phyloP scores from a whole-genome alignment of 92 coral and sea anemone species.

The Porites cylindrica region DNA sequence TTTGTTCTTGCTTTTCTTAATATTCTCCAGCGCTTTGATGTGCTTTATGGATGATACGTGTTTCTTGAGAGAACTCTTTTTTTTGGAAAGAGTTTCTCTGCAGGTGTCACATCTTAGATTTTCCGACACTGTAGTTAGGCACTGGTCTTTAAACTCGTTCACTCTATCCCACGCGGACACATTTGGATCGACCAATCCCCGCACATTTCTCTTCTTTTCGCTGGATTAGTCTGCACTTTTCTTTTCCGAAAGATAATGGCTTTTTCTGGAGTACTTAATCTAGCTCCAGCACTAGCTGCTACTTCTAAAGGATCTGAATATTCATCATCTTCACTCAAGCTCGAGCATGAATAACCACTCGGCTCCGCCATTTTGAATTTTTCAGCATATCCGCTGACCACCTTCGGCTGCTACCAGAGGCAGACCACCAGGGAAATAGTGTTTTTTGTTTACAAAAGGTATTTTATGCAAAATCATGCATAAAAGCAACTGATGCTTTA shows the following conservation, averaged over 20 bases:
- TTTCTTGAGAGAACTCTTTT: conserved; percentile 52
- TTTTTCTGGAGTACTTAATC: not conserved
- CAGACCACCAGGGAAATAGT: too few species aligned
- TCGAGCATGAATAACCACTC: too few species aligned
- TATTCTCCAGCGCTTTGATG: conserved; percentile 16
- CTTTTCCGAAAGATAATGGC: conserved; percentile 23
- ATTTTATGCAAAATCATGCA: too few species aligned
- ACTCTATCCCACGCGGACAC: conserved; percentile 68
- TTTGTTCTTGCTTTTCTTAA: conserved; percentile 39
- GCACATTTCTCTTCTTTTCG: conserved; percentile 57
- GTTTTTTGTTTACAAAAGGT: too few species aligned
- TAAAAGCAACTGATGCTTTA: too few species aligned
- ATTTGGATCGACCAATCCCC: conserved; percentile 58
- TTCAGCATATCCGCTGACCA: too few species aligned
- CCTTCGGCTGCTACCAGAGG: too few species aligned
- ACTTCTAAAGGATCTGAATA: too few species aligned
- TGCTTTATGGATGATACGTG: conserved; percentile 40
- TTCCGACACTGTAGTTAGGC: conserved; percentile 51
- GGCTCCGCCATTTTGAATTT: too few species aligned
- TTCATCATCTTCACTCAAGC: too few species aligned
- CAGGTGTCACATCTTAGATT: conserved; percentile 46
- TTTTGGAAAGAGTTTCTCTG: conserved; percentile 29
- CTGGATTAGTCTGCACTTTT: conserved; percentile 71
- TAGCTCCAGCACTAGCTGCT: not conserved
- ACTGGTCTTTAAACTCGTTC: conserved; percentile 64